phyloP scores from a whole-genome alignment of 35 echinoderm and acorn worm species.

The Lytechinus variegatus region DNA sequence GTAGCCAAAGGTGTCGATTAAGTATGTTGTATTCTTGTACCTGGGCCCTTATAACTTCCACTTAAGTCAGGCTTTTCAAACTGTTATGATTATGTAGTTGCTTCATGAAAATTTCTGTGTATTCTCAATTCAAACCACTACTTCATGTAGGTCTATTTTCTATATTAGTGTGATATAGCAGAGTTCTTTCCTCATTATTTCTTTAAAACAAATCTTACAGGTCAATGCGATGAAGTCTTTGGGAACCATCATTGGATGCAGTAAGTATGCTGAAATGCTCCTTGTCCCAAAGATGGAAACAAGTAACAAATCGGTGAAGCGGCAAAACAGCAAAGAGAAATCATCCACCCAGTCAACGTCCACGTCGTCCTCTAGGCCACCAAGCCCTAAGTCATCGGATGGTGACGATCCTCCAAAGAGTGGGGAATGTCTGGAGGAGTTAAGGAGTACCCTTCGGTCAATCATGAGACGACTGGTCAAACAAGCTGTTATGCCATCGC shows the following conservation, averaged over 20 bases:
- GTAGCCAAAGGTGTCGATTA: too few species aligned
- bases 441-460: conserved; percentile 70
- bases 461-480: conserved; percentile 96
- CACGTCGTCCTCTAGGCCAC: background rate
- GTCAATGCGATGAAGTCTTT: conserved; percentile 84
- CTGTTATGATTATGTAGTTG: too few species aligned
- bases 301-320: conserved; percentile 47
- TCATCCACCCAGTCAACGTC: conserved; percentile 21
- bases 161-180: too few species aligned
- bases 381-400: background rate
- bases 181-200: background rate
- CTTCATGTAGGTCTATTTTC: too few species aligned
- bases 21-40: too few species aligned
- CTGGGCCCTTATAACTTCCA: too few species aligned
- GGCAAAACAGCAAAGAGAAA: conserved; percentile 37
- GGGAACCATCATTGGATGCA: conserved; percentile 81
- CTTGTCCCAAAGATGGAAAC: conserved; percentile 74
- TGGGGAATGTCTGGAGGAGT: conserved; percentile 52
- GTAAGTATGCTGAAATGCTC: conserved; percentile 92
- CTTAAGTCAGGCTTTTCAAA: too few species aligned
- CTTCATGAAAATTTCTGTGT: too few species aligned
- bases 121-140: too few species aligned
- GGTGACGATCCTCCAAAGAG: background rate
- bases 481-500: conserved; percentile 90
- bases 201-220: conserved; percentile 49